Evolutionary conservation across 2,113 vertebrate species (phyloP).

Genomic region (Enhydra lutris): DNA sequence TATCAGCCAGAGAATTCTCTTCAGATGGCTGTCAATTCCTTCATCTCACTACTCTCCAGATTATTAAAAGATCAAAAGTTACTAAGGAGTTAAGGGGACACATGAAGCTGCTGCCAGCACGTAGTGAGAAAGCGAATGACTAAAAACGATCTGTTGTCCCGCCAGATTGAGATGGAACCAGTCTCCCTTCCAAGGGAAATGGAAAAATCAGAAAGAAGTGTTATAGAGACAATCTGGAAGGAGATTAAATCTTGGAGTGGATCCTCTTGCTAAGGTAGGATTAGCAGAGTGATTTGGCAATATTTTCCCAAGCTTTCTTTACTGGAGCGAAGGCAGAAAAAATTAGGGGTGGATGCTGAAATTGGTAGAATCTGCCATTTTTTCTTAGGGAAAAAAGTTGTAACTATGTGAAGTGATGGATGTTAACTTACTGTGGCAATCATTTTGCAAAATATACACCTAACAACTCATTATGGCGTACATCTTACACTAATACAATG

Average conservation of each 20-base stretch:
- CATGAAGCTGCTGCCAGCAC: no score
- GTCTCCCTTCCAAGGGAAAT: background rate
- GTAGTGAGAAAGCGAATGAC: background rate
- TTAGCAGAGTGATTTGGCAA: background rate
- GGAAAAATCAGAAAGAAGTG: background rate
- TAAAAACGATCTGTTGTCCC: background rate
- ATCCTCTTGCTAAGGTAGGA: background rate
- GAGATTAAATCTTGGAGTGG: background rate
- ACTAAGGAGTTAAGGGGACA: background rate
- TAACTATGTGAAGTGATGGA: no score
- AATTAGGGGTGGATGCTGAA: background rate
- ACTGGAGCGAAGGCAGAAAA: background rate
- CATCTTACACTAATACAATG: background rate
- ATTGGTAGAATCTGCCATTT: constrained; percentile 29
- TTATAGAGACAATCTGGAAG: background rate
- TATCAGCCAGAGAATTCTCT: background rate
- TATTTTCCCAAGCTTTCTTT: background rate
- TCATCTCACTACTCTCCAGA: background rate
- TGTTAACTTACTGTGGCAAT: background rate
- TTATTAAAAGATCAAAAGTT: constrained; percentile 20
- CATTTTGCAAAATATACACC: background rate
- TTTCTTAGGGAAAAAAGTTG: background rate
- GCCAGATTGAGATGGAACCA: background rate
- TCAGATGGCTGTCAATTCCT: background rate
- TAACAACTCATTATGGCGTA: background rate